These are phyloP conservation scores for Tiaroga cobitis DNA, from an alignment of 2,797 vertebrate genomes.

Conservation along the genomic window DNA sequence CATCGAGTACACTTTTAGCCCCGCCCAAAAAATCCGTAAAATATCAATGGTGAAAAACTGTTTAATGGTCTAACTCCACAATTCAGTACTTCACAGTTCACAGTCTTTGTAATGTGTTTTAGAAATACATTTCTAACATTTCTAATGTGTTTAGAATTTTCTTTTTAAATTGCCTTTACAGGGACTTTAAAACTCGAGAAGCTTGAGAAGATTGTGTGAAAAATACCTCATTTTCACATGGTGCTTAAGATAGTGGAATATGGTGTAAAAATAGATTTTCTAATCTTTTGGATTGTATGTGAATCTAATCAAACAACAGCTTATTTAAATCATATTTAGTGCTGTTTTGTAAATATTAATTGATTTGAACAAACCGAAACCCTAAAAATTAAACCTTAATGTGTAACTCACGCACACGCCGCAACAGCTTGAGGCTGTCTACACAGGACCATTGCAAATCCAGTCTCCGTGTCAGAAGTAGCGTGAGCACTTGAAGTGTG, in stretches of 20 bases:
- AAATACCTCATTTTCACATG: neutral
- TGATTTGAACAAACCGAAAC: too few species aligned
- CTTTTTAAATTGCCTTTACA: too few species aligned
- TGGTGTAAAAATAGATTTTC: neutral
- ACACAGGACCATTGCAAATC: neutral
- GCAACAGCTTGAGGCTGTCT: neutral
- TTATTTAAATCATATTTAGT: neutral
- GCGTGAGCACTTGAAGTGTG: neutral
- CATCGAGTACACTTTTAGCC: too few species aligned
- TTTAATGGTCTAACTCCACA: too few species aligned
- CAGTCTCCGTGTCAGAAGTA: neutral
- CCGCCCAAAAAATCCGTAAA: too few species aligned
- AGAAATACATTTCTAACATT: too few species aligned
- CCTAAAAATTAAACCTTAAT: too few species aligned
- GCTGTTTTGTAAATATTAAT: neutral
- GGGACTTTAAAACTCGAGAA: neutral
- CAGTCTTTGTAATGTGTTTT: too few species aligned
- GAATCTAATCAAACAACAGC: neutral
- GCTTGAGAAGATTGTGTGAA: neutral
- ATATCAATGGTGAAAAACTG: too few species aligned
- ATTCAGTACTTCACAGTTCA: too few species aligned
- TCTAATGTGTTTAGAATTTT: too few species aligned
- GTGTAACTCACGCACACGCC: too few species aligned
- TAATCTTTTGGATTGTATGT: neutral
- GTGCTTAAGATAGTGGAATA: neutral